Evolutionary conservation across 2,113 vertebrate genomes (phyloP), one percentile per base, ranked within the genome.

Genomic region (Agapornis roseicollis): DNA sequence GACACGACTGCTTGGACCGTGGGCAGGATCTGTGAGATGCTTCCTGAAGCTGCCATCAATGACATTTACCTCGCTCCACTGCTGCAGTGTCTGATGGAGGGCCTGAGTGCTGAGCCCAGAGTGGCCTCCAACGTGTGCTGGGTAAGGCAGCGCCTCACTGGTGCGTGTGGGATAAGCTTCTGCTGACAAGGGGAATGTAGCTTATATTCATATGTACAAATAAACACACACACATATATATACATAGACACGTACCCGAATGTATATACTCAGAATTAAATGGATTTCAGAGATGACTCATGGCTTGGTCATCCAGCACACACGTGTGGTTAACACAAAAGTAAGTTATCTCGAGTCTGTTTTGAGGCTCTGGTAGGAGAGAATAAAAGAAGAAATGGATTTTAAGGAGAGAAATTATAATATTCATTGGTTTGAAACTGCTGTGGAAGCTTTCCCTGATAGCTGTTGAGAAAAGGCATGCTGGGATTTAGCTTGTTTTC

Each of bases 81-180:
- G 94, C 98, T 99, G 95, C 99, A 99, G 97, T 99, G 99, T 97
- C 98, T 99, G 91, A 99, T 99, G 35, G 99, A 99, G 94, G 99
- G 99, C 4, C 98, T 99, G 64, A 98, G 99, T 9, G 99, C 99
- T 0, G 99, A 99, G 97, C 99, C 99, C 19, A 96, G 99, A 15
- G 99, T 99, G 82, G 99, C 99, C 87, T 99, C 99, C 88, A 99
- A 99, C 11, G 99, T 99, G n/a, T 99, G 99, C 98, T 99, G 99
- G 99, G 99, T 99, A 96, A 98, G 97, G 31, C 14, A 4, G 11
- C 12, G 35, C 83, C 37, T 47, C 3, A 2, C 35, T 41, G 27
- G 7, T n/a, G 55, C 14, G 13, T 5, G 0, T 7, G 2, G 2
- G 15, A 12, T 4, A 10, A 17, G 61, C 16, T 25, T 42, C 31